Conservation (phyloP, 2,797 vertebrate genomes). For the Aldrovandia affinis region DNA sequence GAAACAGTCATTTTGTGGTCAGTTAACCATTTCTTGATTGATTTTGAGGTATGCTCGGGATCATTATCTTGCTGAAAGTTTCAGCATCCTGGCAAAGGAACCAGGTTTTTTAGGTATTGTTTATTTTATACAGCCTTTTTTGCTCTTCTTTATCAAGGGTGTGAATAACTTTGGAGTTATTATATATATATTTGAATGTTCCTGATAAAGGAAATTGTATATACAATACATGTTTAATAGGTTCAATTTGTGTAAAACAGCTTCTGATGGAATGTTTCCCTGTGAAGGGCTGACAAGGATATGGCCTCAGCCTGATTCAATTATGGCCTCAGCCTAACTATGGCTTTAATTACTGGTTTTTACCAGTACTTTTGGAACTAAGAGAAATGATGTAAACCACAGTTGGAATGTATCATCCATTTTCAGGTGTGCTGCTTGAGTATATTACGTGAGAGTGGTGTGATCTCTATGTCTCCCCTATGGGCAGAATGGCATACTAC, state of each 20-base stretch:
- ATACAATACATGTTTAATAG: neutral
- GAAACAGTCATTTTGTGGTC: too few relatives aligned
- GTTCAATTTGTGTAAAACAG: conserved; percentile 34
- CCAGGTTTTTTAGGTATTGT: too few relatives aligned
- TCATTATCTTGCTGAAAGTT: too few relatives aligned
- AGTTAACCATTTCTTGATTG: too few relatives aligned
- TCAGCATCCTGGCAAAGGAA: too few relatives aligned
- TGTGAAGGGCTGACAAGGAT: conserved; percentile 33
- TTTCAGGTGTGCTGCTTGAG: conserved; percentile 34
- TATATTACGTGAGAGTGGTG: conserved; percentile 54
- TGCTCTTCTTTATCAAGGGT: too few relatives aligned
- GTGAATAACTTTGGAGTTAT: too few relatives aligned
- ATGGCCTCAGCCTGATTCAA: conserved; percentile 30
- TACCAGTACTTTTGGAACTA: conserved; percentile 33
- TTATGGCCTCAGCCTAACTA: conserved; percentile 50
- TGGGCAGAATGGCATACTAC: conserved; percentile 42
- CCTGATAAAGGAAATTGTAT: neutral
- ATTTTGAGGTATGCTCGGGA: too few relatives aligned
- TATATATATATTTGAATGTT: neutral
- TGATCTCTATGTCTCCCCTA: conserved; percentile 50
- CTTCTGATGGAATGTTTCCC: conserved; percentile 46
- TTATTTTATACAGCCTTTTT: too few relatives aligned
- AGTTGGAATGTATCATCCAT: neutral
- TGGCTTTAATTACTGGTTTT: conserved; percentile 22
- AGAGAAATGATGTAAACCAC: conserved; percentile 49